These are phyloP conservation scores for Xiphias gladius DNA, from an alignment of 2,113 vertebrate genomes.

Conservation along the genomic window DNA sequence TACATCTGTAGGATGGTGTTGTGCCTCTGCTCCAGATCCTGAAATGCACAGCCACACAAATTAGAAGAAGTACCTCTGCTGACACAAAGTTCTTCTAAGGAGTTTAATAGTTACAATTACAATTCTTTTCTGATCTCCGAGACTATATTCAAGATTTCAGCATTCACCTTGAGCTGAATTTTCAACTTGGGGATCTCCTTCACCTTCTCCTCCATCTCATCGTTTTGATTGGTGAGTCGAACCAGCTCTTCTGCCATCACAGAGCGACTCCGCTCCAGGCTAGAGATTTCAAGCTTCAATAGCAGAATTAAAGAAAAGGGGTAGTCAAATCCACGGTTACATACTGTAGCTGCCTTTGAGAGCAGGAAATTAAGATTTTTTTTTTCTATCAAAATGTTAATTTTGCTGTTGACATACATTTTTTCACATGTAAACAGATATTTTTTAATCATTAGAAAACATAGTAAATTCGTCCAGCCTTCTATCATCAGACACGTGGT, in stretches of 20 bases:
- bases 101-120: not conserved
- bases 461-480: not conserved
- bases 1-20: conserved; percentile 99
- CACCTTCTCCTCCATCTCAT: conserved; percentile 95
- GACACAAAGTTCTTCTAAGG: not conserved
- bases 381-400: not conserved
- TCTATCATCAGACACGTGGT: not conserved
- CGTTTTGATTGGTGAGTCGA: conserved; percentile 95
- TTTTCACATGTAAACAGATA: not conserved
- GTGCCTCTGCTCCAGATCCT: conserved; percentile 98
- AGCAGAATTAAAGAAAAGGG: not conserved
- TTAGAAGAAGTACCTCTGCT: not conserved
- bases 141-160: not conserved
- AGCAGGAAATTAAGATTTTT: not conserved
- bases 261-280: conserved; percentile 93
- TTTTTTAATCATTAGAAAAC: not conserved
- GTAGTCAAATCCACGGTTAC: not conserved
- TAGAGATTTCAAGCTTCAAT: conserved; percentile 92
- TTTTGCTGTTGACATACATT: not conserved
- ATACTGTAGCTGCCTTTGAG: not conserved
- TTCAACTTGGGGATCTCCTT: conserved; percentile 92
- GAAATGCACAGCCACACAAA: conserved; percentile 32
- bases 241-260: conserved; percentile 96
- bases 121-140: not conserved
- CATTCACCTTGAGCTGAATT: conserved; percentile 89